Evolutionary conservation across 2,888 invertebrate species (phyloP).

Genomic region (Arrhopalites spinosus): DNA sequence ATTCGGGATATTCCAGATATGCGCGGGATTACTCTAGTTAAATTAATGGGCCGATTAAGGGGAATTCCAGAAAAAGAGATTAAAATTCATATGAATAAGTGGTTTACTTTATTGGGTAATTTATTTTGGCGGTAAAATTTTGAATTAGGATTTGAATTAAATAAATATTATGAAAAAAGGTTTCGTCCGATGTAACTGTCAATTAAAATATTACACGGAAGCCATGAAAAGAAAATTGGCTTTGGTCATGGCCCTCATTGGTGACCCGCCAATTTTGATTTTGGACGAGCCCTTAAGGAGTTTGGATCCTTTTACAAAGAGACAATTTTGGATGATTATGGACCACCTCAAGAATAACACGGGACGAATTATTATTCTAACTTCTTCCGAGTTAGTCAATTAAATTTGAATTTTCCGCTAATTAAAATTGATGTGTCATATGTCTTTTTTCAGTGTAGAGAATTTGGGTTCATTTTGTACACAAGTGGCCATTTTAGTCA

Average conservation of each 20-base stretch:
- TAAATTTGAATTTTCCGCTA: not conserved
- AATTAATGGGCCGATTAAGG: conserved; percentile 19
- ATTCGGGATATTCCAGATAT: not conserved
- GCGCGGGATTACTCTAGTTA: conserved; percentile 4
- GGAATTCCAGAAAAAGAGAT: conserved; percentile 7
- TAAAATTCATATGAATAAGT: conserved; percentile 14
- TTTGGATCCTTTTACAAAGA: conserved; percentile 25
- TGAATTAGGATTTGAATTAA: not conserved
- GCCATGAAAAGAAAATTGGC: conserved; percentile 8
- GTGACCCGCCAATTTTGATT: conserved; percentile 27
- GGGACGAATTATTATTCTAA: conserved; percentile 16
- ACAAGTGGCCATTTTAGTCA: conserved; percentile 15
- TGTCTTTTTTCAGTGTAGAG: not conserved
- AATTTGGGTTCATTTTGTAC: conserved; percentile 11
- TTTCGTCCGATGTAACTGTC: not conserved
- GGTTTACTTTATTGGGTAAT: conserved; percentile 17
- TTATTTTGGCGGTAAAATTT: not conserved
- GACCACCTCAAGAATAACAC: not conserved
- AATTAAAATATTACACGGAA: conserved; percentile 11
- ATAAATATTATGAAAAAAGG: not conserved
- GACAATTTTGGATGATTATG: conserved; percentile 27
- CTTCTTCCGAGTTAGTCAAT: not conserved
- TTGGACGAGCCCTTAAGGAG: conserved; percentile 22
- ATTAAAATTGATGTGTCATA: not conserved
- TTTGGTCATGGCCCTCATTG: conserved; percentile 26